Base-by-base conservation (phyloP, 2,797 vertebrate genomes). In the Catharus ustulatus region DNA sequence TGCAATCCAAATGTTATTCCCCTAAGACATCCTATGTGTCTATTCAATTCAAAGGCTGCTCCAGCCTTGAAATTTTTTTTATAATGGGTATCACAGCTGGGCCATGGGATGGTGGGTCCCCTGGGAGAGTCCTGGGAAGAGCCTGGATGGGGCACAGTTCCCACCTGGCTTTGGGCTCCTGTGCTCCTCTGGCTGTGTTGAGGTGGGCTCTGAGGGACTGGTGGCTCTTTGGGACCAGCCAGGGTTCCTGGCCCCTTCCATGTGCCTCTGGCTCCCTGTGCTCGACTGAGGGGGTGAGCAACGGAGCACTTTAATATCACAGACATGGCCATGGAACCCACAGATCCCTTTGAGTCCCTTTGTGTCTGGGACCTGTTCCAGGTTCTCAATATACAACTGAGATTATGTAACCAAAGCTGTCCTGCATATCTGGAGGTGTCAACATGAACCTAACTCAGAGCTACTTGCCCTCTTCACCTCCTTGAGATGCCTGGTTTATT, bases 311-410 rank as follows among this genome's bases (percentile, higher is more conserved):
- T 68, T 88, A 68, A 71, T 9, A 52, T 49, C n/a, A 57, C 11
- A 42, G 6, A 17, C 11, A 21, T 2, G 3, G 18, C 48, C 48
- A 77, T 0, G 8, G 36, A 43, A 71, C 30, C 22, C 34, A 29
- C 0, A 0, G 8, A 18, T 58, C 51, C 12, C 18, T 51, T 19
- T 3, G 6, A 57, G 20, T 58, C 30, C 26, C 54, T 52, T 38
- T 38, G 3, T 32, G 32, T 43, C 45, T 84, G 45, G 27, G 27
- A 75, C 27, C 26, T 32, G 27, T 23, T 22, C 18, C 32, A 75
- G 22, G 21, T 24, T 80, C 64, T 84, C 66, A 82, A 78, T 82
- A 68, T 14, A 52, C 1, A 0, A 27, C 15, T 16, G 46, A 45
- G 26, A 15, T 34, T 52, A 32, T 7, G 17, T 36, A 81, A 79